These are phyloP conservation scores for Gymnogyps californianus DNA, from an alignment of 2,113 vertebrate genomes.

Conservation along the genomic window DNA sequence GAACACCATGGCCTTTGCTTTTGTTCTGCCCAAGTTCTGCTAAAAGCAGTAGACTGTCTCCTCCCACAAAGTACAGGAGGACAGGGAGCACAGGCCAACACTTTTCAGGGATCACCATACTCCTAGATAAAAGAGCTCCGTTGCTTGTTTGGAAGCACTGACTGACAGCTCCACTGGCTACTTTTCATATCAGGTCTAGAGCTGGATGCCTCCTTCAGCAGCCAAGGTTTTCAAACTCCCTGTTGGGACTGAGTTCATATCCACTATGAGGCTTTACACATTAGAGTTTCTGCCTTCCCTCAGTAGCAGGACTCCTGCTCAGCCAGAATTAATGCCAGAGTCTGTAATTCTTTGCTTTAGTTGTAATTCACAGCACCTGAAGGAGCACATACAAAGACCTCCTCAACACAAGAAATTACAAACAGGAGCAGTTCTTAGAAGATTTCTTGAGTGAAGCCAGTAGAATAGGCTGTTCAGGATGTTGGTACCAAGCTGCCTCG, in stretches of 20 bases:
- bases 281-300: background rate
- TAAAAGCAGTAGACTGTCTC: background rate
- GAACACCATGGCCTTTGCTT: background rate
- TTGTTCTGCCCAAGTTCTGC: background rate
- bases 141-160: background rate
- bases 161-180: background rate
- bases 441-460: background rate
- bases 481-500: background rate
- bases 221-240: background rate
- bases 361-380: background rate
- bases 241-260: background rate
- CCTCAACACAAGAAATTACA: background rate
- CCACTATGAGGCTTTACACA: background rate
- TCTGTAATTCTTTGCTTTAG: background rate
- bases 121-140: background rate
- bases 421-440: background rate
- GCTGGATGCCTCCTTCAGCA: background rate
- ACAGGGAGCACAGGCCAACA: background rate
- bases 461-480: background rate
- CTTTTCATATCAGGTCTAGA: background rate
- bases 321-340: background rate
- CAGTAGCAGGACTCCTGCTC: background rate
- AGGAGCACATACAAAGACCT: background rate
- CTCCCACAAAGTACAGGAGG: background rate
- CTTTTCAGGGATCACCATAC: background rate